phyloP scores from a whole-genome alignment of 2,888 invertebrate species.

The Ephialtes manifestator region DNA sequence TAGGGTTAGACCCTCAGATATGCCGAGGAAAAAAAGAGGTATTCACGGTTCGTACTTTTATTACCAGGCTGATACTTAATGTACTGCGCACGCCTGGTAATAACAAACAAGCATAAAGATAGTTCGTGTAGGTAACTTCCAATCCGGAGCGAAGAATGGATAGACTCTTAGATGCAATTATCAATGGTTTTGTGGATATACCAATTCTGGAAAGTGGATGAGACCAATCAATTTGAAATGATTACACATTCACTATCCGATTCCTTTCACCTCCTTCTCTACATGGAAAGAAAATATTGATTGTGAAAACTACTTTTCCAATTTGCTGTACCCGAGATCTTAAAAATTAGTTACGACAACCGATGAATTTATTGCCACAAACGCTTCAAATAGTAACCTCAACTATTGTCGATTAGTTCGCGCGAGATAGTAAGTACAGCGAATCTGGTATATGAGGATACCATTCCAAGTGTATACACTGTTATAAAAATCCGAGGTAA shows the following conservation, averaged over 20 bases:
- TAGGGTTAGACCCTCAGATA: constrained; percentile 78
- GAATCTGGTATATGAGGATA: too few species aligned
- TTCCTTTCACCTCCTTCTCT: constrained; percentile 58
- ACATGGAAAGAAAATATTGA: too few species aligned
- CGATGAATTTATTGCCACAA: too few species aligned
- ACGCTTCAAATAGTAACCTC: too few species aligned
- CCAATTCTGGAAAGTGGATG: constrained; percentile 74
- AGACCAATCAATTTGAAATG: constrained; percentile 78
- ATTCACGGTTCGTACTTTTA: constrained; percentile 62
- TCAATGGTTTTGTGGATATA: constrained; percentile 70
- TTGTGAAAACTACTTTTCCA: too few species aligned
- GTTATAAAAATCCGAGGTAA: too few species aligned
- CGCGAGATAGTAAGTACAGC: too few species aligned
- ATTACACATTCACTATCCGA: constrained; percentile 73
- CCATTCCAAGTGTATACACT: too few species aligned
- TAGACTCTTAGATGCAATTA: constrained; percentile 80
- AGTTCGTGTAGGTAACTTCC: background rate
- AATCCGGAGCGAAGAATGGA: background rate
- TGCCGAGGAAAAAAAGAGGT: background rate
- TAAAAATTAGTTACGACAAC: too few species aligned
- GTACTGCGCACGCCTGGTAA: background rate
- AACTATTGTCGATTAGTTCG: too few species aligned
- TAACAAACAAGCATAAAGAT: background rate
- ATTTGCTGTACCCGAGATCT: too few species aligned
- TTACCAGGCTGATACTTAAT: constrained; percentile 65